Conservation (phyloP, 2,888 invertebrate species). For the Lordiphosa fenestrarum region DNA sequence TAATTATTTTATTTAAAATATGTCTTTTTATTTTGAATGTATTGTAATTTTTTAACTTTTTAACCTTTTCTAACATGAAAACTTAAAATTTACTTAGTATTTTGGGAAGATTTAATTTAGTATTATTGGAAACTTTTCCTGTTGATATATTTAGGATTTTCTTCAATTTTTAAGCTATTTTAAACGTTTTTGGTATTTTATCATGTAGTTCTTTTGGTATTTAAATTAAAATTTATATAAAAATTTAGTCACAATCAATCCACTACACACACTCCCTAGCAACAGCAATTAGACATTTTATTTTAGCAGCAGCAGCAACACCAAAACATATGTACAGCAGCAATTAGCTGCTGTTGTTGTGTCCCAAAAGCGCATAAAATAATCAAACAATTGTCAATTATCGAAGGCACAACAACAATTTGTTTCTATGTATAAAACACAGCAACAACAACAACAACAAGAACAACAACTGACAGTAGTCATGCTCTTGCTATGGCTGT, state of each 20-base stretch:
- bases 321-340: conserved; percentile 14
- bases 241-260: background rate
- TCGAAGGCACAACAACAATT: conserved; percentile 48
- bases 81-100: too few relatives aligned
- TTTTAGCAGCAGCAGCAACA: conserved; percentile 3
- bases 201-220: background rate
- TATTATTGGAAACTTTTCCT: too few relatives aligned
- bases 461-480: conserved; percentile 33
- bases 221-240: background rate
- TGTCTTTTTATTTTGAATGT: too few relatives aligned
- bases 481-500: conserved; percentile 21
- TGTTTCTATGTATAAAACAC: conserved; percentile 19
- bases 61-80: too few relatives aligned
- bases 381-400: conserved; percentile 74
- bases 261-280: conserved; percentile 1
- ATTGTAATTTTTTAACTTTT: too few relatives aligned
- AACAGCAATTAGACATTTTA: conserved; percentile 13
- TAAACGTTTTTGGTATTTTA: background rate
- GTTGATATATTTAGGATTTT: too few relatives aligned
- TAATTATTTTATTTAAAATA: too few relatives aligned
- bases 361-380: conserved; percentile 42
- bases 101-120: too few relatives aligned
- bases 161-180: too few relatives aligned
- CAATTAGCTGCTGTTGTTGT: conserved; percentile 29
- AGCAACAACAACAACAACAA: conserved; percentile 5